Evolutionary conservation across 2,113 vertebrate genomes (phyloP).

Genomic region (Bubo bubo): DNA sequence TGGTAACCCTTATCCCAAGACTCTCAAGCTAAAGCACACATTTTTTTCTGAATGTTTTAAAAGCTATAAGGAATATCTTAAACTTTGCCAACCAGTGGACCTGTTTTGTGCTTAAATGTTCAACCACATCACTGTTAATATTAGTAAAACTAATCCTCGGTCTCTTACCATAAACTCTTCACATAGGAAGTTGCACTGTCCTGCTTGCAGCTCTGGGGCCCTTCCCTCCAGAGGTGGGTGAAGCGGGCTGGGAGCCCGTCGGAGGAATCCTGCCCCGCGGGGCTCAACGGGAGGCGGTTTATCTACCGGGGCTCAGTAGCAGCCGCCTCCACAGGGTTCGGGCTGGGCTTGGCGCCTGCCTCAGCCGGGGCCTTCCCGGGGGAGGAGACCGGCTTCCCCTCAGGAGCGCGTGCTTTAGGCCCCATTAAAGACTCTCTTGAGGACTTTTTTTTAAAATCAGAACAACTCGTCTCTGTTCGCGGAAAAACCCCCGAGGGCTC

Average conservation of each 20-base stretch:
- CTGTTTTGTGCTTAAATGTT: not conserved
- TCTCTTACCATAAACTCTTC: not conserved
- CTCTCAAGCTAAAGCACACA: accelerated
- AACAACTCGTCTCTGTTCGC: accelerated
- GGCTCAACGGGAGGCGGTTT: accelerated
- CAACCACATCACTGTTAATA: not conserved
- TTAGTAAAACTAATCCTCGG: not conserved
- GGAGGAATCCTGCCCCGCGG: not conserved
- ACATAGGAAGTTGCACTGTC: accelerated
- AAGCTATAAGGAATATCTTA: accelerated
- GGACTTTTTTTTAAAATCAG: not conserved
- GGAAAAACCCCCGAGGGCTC: not conserved
- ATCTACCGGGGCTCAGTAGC: accelerated
- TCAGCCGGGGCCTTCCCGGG: not conserved
- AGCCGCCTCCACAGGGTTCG: accelerated
- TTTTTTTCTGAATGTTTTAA: not conserved
- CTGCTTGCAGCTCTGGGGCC: not conserved
- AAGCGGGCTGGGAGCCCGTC: no score
- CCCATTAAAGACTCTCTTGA: no score
- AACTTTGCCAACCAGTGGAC: accelerated
- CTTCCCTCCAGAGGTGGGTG: no score
- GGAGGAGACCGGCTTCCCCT: no score
- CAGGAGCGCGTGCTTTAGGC: not conserved
- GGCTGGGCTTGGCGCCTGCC: not conserved
- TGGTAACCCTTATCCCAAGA: not conserved